Conservation (phyloP, 2,888 invertebrate genomes). For the Hemaris fuciformis region DNA sequence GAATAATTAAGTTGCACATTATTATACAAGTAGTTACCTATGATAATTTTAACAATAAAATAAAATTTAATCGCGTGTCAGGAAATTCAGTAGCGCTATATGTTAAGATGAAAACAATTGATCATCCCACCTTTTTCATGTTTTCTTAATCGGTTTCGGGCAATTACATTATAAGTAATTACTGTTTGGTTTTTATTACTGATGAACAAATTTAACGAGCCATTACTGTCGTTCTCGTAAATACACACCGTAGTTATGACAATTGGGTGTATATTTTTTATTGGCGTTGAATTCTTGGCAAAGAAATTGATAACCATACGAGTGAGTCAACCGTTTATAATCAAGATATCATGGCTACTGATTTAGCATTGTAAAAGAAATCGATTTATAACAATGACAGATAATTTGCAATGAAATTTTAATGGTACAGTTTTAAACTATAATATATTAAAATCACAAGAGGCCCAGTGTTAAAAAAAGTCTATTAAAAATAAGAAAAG, state of each 20-base stretch:
- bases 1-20: neutral
- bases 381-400: no score
- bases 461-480: no score
- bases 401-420: no score
- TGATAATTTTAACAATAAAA: neutral
- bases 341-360: no score
- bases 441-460: no score
- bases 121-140: slow-evolving; percentile 32
- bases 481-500: no score
- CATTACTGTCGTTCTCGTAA: neutral
- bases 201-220: neutral
- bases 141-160: slow-evolving; percentile 25
- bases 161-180: slow-evolving; percentile 11
- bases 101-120: slow-evolving; percentile 11
- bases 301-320: neutral
- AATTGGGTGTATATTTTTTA: neutral
- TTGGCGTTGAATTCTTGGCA: neutral
- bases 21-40: neutral
- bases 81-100: neutral
- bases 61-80: neutral
- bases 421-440: no score
- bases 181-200: neutral
- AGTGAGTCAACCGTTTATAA: neutral
- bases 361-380: no score
- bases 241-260: neutral